Conservation (phyloP, 2,797 vertebrate species). For the Huso huso region DNA sequence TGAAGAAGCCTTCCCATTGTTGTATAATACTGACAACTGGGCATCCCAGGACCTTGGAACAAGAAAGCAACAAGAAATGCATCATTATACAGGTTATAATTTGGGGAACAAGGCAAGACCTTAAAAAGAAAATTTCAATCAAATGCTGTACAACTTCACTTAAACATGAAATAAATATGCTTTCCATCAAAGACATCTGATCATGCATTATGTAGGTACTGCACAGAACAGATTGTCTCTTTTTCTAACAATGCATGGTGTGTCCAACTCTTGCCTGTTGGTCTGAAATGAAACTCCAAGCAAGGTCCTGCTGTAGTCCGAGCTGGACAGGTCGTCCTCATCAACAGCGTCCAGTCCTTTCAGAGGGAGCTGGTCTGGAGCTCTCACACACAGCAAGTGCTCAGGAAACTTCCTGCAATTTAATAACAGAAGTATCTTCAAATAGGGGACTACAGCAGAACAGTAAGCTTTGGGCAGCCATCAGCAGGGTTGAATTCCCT, state of each 20-base stretch:
- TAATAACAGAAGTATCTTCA: conserved; percentile 8
- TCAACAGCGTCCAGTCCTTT: conserved; percentile 42
- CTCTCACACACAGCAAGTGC: conserved; percentile 53
- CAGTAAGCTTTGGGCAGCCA: no score
- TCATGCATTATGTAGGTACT: no score
- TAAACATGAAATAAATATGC: no score
- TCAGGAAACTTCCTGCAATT: conserved; percentile 59
- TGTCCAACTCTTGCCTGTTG: conserved; percentile 58
- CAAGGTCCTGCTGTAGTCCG: conserved; percentile 49
- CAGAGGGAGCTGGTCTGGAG: conserved; percentile 29
- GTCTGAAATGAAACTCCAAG: conserved; percentile 50
- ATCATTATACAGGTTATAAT: no score
- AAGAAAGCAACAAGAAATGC: neutral
- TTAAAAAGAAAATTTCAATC: no score
- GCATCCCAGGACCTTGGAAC: conserved; percentile 66
- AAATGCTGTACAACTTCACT: no score
- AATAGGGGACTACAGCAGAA: no score
- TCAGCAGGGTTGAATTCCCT: no score
- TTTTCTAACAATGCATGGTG: no score
- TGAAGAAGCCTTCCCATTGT: conserved; percentile 30
- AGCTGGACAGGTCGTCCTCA: conserved; percentile 66
- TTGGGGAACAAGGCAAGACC: no score
- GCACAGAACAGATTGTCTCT: no score
- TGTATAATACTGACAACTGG: conserved; percentile 43
- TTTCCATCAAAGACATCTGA: no score